A percentile compares a stretch with the other conserved stretches of the same genome.
phyloP scores from a whole-genome alignment of 1,140 invertebrate genomes.

The Heliconius himera region DNA sequence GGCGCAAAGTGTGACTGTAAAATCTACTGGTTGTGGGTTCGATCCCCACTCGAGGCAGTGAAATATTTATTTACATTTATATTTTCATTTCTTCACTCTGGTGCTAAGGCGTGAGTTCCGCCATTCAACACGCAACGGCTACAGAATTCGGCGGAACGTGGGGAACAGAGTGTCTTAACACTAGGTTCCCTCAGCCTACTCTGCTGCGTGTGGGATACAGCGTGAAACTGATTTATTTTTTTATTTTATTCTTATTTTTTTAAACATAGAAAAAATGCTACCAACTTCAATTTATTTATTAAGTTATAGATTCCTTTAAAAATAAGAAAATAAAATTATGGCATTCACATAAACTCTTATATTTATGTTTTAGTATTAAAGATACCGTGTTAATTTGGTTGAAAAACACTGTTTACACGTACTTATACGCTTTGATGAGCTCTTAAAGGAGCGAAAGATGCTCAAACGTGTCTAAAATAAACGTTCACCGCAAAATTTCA shows the following conservation, averaged over 20 bases:
- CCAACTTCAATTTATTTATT: background rate
- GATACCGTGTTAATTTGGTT: conserved; percentile 47
- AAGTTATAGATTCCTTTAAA: background rate
- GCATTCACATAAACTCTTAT: background rate
- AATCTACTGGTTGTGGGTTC: too few relatives aligned
- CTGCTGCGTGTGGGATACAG: too few relatives aligned
- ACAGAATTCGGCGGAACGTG: too few relatives aligned
- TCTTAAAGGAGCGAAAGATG: conserved; percentile 50
- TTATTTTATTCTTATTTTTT: background rate
- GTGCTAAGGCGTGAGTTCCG: too few relatives aligned
- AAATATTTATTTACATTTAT: too few relatives aligned
- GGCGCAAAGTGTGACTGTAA: too few relatives aligned
- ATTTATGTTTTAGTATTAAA: background rate
- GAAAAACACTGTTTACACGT: conserved; percentile 57
- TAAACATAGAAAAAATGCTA: background rate
- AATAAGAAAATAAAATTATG: background rate
- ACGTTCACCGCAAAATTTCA: conserved; percentile 40
- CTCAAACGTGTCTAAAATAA: conserved; percentile 51
- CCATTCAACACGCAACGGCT: too few relatives aligned
- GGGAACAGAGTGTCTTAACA: too few relatives aligned
- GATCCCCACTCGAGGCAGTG: too few relatives aligned
- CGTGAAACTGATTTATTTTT: too few relatives aligned
- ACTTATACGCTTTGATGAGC: conserved; percentile 53
- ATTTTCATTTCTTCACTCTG: too few relatives aligned
- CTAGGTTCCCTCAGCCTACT: too few relatives aligned